phyloP scores from a whole-genome alignment of 2,113 vertebrate genomes.

The Nycticebus coucang region DNA sequence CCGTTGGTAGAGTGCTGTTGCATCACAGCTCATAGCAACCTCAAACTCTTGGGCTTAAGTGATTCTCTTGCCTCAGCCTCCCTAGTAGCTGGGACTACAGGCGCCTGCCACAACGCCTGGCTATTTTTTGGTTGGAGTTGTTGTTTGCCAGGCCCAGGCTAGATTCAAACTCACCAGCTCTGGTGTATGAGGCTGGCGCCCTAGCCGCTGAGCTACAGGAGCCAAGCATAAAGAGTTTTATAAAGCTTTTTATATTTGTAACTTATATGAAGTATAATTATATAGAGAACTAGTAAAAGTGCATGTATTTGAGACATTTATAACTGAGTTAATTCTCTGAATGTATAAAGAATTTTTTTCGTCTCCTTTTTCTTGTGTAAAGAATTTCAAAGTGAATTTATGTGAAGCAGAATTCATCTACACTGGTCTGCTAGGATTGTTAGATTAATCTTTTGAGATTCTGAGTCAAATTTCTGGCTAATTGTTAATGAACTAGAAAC shows the following conservation, averaged over 20 bases:
- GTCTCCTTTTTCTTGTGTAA: neutral
- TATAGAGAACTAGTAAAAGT: neutral
- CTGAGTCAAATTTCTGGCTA: neutral
- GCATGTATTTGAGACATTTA: neutral
- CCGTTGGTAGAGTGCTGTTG: no score
- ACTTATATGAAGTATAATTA: neutral
- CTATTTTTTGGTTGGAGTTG: no score
- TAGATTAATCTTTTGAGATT: neutral
- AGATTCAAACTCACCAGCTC: no score
- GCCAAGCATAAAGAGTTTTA: neutral
- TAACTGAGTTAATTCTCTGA: constrained; percentile 38
- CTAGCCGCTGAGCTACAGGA: no score
- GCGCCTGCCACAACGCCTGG: no score
- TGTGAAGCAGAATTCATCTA: neutral
- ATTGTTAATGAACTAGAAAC: constrained; percentile 18
- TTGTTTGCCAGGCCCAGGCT: no score
- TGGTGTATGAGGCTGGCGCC: no score
- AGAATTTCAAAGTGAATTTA: constrained; percentile 30
- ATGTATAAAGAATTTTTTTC: neutral
- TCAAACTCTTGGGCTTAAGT: no score
- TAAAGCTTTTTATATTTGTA: neutral
- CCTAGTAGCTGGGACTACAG: no score
- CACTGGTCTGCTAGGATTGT: neutral
- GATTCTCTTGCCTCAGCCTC: no score
- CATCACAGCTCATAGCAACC: no score